Percentiles rank a stretch among this genome's conserved stretches.
phyloP scores from a whole-genome alignment of 1,140 invertebrate species.

The Nautilus pompilius region DNA sequence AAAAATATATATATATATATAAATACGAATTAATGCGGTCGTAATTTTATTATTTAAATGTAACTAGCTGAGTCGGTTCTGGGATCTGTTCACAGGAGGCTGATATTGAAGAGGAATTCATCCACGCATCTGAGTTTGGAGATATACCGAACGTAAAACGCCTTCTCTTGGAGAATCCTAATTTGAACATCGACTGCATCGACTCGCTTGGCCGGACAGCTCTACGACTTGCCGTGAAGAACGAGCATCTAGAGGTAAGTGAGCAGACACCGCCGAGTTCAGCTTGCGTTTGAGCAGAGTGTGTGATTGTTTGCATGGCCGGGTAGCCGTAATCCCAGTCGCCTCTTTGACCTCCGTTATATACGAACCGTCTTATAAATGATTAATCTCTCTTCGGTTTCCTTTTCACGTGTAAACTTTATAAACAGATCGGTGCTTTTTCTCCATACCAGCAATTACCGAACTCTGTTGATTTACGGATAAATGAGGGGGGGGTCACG shows the following conservation, averaged over 20 bases:
- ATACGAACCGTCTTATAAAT: background rate
- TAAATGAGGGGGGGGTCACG: no score
- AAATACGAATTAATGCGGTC: no score
- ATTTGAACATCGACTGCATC: constrained; percentile 29
- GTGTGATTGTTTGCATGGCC: background rate
- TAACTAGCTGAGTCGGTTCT: no score
- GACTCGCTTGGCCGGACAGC: constrained; percentile 35
- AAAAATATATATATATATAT: no score
- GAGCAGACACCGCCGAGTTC: background rate
- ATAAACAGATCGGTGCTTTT: background rate
- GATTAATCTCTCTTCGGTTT: background rate
- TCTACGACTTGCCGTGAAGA: constrained; percentile 33
- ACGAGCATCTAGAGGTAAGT: constrained; percentile 41
- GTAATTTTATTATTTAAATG: no score
- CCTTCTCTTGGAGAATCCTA: constrained; percentile 23
- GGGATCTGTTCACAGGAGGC: no score
- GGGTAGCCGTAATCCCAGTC: background rate
- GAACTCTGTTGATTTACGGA: no score
- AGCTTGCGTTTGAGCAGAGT: background rate
- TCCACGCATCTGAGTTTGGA: constrained; percentile 31
- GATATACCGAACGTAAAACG: constrained; percentile 25
- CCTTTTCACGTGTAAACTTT: background rate
- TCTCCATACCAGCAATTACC: background rate
- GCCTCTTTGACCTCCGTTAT: background rate
- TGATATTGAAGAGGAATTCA: constrained; percentile 25